Conservation (phyloP, 2,888 invertebrate genomes). For the Lasioglossum morio region DNA sequence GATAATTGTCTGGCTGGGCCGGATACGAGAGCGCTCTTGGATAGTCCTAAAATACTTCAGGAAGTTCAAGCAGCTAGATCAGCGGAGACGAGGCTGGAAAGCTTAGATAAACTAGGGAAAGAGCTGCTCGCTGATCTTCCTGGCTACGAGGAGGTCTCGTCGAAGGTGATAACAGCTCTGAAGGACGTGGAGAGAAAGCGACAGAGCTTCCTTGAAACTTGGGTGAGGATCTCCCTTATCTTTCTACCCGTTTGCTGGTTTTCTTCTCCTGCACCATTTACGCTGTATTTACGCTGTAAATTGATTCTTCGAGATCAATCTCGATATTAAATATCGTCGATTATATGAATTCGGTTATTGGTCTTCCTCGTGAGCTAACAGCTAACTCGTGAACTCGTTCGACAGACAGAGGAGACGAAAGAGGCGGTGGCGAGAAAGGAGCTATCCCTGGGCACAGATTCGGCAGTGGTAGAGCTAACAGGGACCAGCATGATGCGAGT, state of each 20-base stretch:
- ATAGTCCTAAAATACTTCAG: slow-evolving; percentile 80
- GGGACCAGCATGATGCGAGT: slow-evolving; percentile 93
- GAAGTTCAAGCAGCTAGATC: slow-evolving; percentile 79
- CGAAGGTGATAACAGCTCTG: slow-evolving; percentile 72
- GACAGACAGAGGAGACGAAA: slow-evolving; percentile 76
- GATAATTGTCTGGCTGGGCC: slow-evolving; percentile 78
- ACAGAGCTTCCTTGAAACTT: slow-evolving; percentile 79
- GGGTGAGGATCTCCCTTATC: slow-evolving; percentile 73
- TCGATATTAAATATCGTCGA: neutral
- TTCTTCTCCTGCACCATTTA: neutral
- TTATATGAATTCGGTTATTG: no score
- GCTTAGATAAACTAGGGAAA: slow-evolving; percentile 78
- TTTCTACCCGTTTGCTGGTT: neutral
- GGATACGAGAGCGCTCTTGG: slow-evolving; percentile 79
- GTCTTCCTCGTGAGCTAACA: neutral
- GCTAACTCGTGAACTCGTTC: neutral
- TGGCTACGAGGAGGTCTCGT: slow-evolving; percentile 75
- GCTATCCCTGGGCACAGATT: slow-evolving; percentile 84
- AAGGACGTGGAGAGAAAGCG: slow-evolving; percentile 77
- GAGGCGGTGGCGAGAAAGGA: slow-evolving; percentile 76
- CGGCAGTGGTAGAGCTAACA: slow-evolving; percentile 93
- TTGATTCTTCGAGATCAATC: neutral
- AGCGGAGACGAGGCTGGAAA: slow-evolving; percentile 78
- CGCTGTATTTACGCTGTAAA: neutral
- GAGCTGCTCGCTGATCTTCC: slow-evolving; percentile 80